Evolutionary conservation across 1,140 invertebrate species (phyloP).

Genomic region (Drosophila nigrodunni): DNA sequence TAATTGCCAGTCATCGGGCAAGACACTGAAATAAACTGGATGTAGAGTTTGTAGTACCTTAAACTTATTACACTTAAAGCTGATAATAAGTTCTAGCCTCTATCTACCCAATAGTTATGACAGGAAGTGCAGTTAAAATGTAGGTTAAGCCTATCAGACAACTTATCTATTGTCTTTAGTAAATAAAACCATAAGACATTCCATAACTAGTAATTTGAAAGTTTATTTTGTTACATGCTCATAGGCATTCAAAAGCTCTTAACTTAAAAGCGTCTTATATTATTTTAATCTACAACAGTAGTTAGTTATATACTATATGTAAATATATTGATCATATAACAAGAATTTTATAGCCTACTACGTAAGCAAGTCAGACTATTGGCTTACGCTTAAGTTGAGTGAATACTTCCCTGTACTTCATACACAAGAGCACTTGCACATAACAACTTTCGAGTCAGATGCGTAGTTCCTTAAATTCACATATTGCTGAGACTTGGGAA

Average conservation of each 20-base stretch:
- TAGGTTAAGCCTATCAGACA: constrained; percentile 25
- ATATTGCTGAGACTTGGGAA: constrained; percentile 7
- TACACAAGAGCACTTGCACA: constrained; percentile 20
- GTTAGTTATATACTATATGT: neutral
- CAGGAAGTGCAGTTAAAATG: constrained; percentile 27
- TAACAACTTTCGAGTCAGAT: constrained; percentile 10
- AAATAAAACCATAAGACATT: neutral
- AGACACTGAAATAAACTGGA: constrained; percentile 3
- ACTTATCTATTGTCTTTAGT: constrained; percentile 1
- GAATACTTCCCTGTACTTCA: constrained; percentile 20
- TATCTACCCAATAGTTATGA: constrained; percentile 8
- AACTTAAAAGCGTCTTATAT: constrained; percentile 10
- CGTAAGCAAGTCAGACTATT: constrained; percentile 5
- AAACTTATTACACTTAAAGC: neutral
- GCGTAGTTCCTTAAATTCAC: constrained; percentile 28
- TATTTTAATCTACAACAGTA: constrained; percentile 18
- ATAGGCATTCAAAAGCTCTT: constrained; percentile 4
- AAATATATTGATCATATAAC: constrained; percentile 23
- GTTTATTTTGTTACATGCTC: neutral
- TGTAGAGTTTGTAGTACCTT: neutral
- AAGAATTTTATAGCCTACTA: neutral
- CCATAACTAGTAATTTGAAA: constrained; percentile 22
- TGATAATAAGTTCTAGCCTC: neutral
- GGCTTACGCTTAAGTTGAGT: neutral
- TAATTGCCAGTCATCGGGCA: constrained; percentile 10